Evolutionary conservation across 2,797 vertebrate species (phyloP), one percentile per base, ranked within the genome.

Genomic region (Echiichthys vipera): DNA sequence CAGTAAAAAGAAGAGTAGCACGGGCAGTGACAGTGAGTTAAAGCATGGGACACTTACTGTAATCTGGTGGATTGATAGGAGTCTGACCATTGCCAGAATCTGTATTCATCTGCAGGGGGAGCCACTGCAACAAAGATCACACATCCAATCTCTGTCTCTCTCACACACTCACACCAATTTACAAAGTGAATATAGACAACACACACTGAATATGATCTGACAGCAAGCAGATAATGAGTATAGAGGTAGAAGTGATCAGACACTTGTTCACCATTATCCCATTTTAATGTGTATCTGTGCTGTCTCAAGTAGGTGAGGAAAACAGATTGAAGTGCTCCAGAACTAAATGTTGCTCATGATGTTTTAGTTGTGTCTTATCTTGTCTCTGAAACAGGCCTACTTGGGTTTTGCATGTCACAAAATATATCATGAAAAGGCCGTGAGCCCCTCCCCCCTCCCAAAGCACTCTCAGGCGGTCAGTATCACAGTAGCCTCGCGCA

Each of bases 101-200:
- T 68, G 63, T 51, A 37, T 74, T 24, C 15, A 68, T 32, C 57
- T 72, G 39, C 58, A 75, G 47, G 42, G 36, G 66, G 74, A 77
- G 66, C 71, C 42, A 68, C 70, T 46, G 62, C 37, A 50, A 59
- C 63, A 67, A 30, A 62, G 13, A 75, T 54, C 56, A n/a, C 17
- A 20, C 50, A 64, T 20, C 8, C 14, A 40, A 7, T 30, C 7
- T 32, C 40, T 55, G 10, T 18, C 40, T 18, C 14, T 22, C 13
- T 12, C 7, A 12, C 32, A 34, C 34, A 12, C 34, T 40, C 29
- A 25, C 27, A 25, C 14, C n/a, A n/a, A n/a, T n/a, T n/a, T n/a
- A n/a, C n/a, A n/a, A n/a, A n/a, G n/a, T n/a, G n/a, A n/a, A n/a
- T n/a, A n/a, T n/a, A n/a, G n/a, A n/a, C n/a, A n/a, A 24, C 18